Evolutionary conservation across 2,888 invertebrate genomes (phyloP).

Genomic region (Phortica okadai): DNA sequence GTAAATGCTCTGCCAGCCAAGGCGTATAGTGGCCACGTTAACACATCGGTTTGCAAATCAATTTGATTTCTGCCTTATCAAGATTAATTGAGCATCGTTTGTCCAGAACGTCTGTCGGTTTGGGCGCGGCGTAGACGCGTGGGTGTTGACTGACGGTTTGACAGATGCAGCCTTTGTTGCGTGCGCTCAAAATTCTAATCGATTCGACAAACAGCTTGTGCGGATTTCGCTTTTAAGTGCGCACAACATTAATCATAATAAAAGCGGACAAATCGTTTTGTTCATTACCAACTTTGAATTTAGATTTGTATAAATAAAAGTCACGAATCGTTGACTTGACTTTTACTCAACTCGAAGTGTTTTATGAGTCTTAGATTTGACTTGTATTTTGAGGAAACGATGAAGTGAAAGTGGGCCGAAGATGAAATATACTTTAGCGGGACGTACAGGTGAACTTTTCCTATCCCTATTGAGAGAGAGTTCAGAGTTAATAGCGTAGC

Average conservation of each 20-base stretch:
- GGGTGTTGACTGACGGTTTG: not conserved
- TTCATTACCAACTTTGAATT: not conserved
- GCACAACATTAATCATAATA: constrained; percentile 23
- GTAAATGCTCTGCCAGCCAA: constrained; percentile 45
- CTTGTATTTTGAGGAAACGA: too few species aligned
- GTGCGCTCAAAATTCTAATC: constrained; percentile 4
- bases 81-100: constrained; percentile 68
- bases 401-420: too few species aligned
- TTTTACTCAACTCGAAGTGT: too few species aligned
- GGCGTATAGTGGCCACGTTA: constrained; percentile 47
- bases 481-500: too few species aligned
- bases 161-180: not conserved
- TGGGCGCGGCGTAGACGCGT: not conserved
- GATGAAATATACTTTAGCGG: too few species aligned
- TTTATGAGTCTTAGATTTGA: too few species aligned
- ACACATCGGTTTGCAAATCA: constrained; percentile 57
- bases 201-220: constrained; percentile 2
- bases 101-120: constrained; percentile 40
- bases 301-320: not conserved
- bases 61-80: constrained; percentile 65
- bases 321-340: too few species aligned
- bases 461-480: too few species aligned
- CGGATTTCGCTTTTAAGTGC: constrained; percentile 3
- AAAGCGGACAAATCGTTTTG: not conserved
- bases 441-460: too few species aligned